Conservation (phyloP, 2,113 vertebrate species). For the Clarias gariepinus region DNA sequence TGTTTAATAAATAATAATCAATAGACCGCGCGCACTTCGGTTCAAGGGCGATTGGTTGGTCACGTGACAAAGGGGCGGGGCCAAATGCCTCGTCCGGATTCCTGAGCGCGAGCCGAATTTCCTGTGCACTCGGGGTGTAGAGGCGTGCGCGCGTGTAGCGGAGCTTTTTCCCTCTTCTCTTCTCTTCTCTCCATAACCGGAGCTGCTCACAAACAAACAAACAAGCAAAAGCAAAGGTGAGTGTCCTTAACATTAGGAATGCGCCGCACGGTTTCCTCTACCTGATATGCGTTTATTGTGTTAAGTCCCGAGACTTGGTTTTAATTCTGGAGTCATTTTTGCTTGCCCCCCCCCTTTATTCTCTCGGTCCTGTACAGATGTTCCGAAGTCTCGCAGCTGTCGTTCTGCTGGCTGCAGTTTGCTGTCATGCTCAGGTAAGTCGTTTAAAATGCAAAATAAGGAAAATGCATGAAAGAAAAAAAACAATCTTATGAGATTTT, state of each 20-base stretch:
- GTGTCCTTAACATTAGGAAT: neutral
- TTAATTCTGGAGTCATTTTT: slow-evolving; percentile 17
- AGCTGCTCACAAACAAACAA: slow-evolving; percentile 21
- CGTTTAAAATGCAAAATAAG: slow-evolving; percentile 12
- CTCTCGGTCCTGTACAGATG: slow-evolving; percentile 64
- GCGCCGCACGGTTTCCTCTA: neutral
- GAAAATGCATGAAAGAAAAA: neutral
- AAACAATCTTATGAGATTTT: neutral
- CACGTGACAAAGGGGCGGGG: slow-evolving; percentile 55
- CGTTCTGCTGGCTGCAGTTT: slow-evolving; percentile 63
- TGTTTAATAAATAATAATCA: too few relatives aligned
- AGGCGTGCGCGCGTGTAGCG: slow-evolving; percentile 51
- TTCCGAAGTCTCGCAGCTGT: slow-evolving; percentile 66
- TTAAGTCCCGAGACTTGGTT: neutral
- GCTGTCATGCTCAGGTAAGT: slow-evolving; percentile 71
- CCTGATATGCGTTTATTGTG: too few relatives aligned
- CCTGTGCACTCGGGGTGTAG: slow-evolving; percentile 57
- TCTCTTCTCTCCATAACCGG: slow-evolving; percentile 31
- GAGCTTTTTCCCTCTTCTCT: slow-evolving; percentile 33
- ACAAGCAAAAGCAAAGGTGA: slow-evolving; percentile 60
- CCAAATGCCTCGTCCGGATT: slow-evolving; percentile 63
- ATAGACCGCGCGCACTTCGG: too few relatives aligned
- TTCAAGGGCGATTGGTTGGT: too few relatives aligned
- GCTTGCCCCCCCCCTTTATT: neutral
- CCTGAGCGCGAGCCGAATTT: slow-evolving; percentile 73